A percentile compares a stretch with the other conserved stretches of the same genome.
Evolutionary conservation across 1,140 invertebrate species (phyloP).

Genomic region (Aphidius gifuensis): DNA sequence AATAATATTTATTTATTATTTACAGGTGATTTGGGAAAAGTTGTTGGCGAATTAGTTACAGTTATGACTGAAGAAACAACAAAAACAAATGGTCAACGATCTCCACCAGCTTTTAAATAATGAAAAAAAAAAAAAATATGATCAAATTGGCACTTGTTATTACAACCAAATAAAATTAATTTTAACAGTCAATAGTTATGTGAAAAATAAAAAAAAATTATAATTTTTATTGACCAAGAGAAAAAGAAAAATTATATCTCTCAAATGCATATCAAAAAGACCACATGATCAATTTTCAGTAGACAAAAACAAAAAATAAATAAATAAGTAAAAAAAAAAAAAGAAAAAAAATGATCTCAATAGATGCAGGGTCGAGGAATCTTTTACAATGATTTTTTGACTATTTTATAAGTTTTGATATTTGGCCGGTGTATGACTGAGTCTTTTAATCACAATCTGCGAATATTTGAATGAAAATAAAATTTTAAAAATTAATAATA

Average conservation of each 20-base stretch:
- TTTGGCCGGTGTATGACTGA: slow-evolving; percentile 46
- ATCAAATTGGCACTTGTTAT: slow-evolving; percentile 12
- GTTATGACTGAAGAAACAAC: slow-evolving; percentile 76
- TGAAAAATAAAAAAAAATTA: too few relatives aligned
- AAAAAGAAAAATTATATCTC: slow-evolving; percentile 50
- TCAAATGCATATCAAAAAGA: slow-evolving; percentile 51
- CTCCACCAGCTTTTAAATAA: slow-evolving; percentile 52
- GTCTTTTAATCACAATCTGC: slow-evolving; percentile 24
- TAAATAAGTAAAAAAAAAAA: slow-evolving; percentile 38
- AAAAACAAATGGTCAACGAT: slow-evolving; percentile 48
- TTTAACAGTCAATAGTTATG: background rate
- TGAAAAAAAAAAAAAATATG: slow-evolving; percentile 27
- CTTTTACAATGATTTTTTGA: slow-evolving; percentile 41
- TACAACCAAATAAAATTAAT: slow-evolving; percentile 16
- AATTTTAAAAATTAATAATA: background rate
- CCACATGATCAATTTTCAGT: background rate
- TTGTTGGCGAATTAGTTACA: slow-evolving; percentile 80
- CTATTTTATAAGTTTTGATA: slow-evolving; percentile 56
- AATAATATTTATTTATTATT: slow-evolving; percentile 31
- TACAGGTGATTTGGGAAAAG: slow-evolving; percentile 77
- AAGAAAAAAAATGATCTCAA: slow-evolving; percentile 27
- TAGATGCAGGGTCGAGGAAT: slow-evolving; percentile 42
- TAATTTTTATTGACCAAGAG: slow-evolving; percentile 9
- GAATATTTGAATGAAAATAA: slow-evolving; percentile 3
- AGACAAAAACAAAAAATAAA: slow-evolving; percentile 28